Evolutionary conservation across 1,140 invertebrate genomes (phyloP).

Genomic region (Orius laevigatus): DNA sequence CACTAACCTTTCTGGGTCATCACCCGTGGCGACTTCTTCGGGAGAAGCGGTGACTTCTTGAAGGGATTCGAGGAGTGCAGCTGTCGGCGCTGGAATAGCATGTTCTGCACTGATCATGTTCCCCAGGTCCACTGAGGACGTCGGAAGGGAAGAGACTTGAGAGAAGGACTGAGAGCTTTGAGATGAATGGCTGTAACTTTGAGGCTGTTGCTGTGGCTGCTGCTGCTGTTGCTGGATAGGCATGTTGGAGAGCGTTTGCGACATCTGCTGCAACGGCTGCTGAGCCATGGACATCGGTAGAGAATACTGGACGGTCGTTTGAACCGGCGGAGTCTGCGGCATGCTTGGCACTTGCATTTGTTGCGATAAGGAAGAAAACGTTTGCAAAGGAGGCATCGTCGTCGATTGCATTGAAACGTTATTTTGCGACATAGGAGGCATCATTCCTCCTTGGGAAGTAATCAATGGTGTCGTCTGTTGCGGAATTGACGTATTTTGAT

Average conservation of each 20-base stretch:
- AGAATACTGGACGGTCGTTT: conserved; percentile 5
- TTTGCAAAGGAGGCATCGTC: conserved; percentile 11
- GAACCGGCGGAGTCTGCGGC: conserved; percentile 15
- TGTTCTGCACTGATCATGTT: conserved; percentile 1
- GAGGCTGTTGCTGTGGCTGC: conserved; percentile 30
- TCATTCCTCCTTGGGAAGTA: conserved; percentile 12
- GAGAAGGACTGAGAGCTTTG: conserved; percentile 6
- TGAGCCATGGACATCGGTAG: conserved; percentile 8
- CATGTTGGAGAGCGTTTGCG: conserved; percentile 27
- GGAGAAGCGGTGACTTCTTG: conserved; percentile 29
- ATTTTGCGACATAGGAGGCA: conserved; percentile 4
- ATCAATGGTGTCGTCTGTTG: conserved; percentile 3
- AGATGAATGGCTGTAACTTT: conserved; percentile 6
- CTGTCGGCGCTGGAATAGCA: conserved; percentile 22
- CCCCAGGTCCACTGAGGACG: conserved; percentile 13
- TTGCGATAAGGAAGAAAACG: conserved; percentile 4
- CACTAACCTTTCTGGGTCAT: conserved; percentile 47
- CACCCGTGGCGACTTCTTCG: conserved; percentile 33
- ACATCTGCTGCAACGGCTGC: conserved; percentile 9
- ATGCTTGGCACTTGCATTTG: conserved; percentile 9
- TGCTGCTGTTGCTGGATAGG: conserved; percentile 32
- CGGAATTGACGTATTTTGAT: neutral
- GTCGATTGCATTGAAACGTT: conserved; percentile 11
- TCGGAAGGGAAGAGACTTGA: conserved; percentile 16
- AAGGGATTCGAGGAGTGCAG: conserved; percentile 29